Base-by-base conservation (phyloP, 2,888 invertebrate species). In the Nomada goodeniana region DNA sequence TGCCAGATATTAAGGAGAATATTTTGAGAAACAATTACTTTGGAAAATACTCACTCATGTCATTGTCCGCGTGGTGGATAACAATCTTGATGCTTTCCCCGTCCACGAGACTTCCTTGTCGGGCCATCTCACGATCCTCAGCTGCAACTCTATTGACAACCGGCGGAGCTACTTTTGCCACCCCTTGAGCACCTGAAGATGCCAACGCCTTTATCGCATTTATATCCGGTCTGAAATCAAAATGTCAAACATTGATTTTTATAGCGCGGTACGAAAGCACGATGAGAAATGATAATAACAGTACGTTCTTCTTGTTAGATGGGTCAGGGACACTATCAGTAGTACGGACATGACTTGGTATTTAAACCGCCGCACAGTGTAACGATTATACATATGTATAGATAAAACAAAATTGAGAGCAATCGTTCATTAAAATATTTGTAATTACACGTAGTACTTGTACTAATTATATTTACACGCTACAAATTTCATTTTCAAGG, bases 11-110 rank as follows among this genome's bases (percentile, higher is more conserved):
- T 42, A 5, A 18, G 2, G 18, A 9, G 15, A 23, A 20, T 15
- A 42, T 26, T 60, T 75, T 68, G 68, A 75, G 57, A 72, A 76
- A 64, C 59, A 63, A 73, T 52, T 55, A 44, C 3, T 47, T 15
- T 1, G 47, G 13, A 42, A 55, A 42, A 80, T 79, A 91, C 94
- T 92, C 80, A 94, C 94, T 90, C 81, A 92, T 91, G 78, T 93
- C 93, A 73, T 92, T 92, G 94, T 98, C 98, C 18, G 98, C 98
- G 93, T 98, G 98, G 92, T 98, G 98, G 90, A 98, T 98, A 86
- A 98, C 98, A 88, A 98, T 98, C 93, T 98, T 97, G 90, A 98
- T 98, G 85, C 98, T 98, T 93, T 98, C 98, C 1, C 98, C 98
- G 91, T 98, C 98, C 80, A 97, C 97, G 26, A 98, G 97, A 91